phyloP scores from a whole-genome alignment of 2,113 vertebrate genomes.

The Onychostoma macrolepis region DNA sequence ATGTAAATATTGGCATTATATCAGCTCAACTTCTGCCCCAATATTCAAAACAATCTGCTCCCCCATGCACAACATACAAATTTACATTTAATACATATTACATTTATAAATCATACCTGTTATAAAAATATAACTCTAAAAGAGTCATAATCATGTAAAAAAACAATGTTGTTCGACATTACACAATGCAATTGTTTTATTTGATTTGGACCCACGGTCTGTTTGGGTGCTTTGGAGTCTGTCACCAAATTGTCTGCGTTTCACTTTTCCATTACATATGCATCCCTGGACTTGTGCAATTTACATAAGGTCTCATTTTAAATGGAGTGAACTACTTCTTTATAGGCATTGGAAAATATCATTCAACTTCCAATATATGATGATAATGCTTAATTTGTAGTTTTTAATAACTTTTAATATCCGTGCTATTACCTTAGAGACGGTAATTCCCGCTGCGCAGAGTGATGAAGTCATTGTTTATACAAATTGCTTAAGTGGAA shows the following conservation, averaged over 20 bases:
- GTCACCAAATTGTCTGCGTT: not conserved
- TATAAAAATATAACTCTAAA: not conserved
- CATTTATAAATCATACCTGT: not conserved
- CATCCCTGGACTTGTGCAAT: not conserved
- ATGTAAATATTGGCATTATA: too few relatives aligned
- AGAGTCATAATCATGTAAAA: not conserved
- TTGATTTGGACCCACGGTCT: not conserved
- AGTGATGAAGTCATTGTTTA: constrained; percentile 41
- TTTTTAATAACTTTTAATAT: constrained; percentile 33
- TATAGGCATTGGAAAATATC: not conserved
- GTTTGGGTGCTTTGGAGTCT: not conserved
- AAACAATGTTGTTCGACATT: not conserved
- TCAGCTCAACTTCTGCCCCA: too few relatives aligned
- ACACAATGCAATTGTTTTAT: not conserved
- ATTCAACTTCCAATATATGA: not conserved
- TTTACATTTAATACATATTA: too few relatives aligned
- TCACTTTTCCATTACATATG: constrained; percentile 5
- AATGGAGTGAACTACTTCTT: not conserved
- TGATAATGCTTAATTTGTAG: not conserved
- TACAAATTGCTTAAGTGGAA: constrained; percentile 24
- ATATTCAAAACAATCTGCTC: too few relatives aligned
- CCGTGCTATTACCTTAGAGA: constrained; percentile 11
- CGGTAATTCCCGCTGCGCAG: not conserved
- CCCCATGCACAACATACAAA: too few relatives aligned
- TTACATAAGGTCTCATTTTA: not conserved